These are phyloP conservation scores for Nematostella vectensis DNA, from an alignment of 92 coral and sea anemone genomes.

Conservation along the genomic window DNA sequence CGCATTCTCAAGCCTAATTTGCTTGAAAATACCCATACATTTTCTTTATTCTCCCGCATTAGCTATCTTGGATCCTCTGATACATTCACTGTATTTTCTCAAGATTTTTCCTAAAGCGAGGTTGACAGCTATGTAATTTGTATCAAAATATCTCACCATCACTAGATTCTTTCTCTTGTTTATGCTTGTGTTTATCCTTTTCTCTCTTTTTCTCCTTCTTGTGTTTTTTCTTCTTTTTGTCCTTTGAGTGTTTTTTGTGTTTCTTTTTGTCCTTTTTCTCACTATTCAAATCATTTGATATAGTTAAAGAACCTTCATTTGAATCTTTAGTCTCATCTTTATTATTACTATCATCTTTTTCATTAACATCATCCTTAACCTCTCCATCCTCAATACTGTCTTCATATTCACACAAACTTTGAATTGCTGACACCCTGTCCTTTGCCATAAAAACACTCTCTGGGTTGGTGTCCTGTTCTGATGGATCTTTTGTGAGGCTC, in stretches of 20 bases:
- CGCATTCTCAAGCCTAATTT: too few species aligned
- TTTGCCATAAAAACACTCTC: not conserved
- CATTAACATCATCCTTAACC: conserved; percentile 3
- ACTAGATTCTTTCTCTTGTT: conserved; percentile 8
- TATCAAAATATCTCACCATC: too few species aligned
- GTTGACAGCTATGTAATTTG: too few species aligned
- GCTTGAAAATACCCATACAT: too few species aligned
- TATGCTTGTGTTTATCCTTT: not conserved
- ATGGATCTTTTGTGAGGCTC: too few species aligned
- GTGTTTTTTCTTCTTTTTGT: conserved; percentile 26
- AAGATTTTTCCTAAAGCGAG: too few species aligned
- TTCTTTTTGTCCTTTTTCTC: conserved; percentile 7
- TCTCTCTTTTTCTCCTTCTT: conserved; percentile 17
- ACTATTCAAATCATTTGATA: not conserved
- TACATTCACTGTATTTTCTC: too few species aligned
- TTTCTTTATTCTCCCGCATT: too few species aligned
- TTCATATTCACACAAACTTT: not conserved
- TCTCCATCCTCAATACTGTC: not conserved
- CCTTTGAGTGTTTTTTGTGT: conserved; percentile 24
- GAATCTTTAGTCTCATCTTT: not conserved
- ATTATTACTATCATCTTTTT: not conserved
- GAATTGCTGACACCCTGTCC: not conserved
- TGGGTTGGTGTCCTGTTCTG: too few species aligned
- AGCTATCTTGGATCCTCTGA: too few species aligned
- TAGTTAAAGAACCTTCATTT: not conserved